Evolutionary conservation across 1,140 invertebrate genomes (phyloP).

Genomic region (Drepana arcuata): DNA sequence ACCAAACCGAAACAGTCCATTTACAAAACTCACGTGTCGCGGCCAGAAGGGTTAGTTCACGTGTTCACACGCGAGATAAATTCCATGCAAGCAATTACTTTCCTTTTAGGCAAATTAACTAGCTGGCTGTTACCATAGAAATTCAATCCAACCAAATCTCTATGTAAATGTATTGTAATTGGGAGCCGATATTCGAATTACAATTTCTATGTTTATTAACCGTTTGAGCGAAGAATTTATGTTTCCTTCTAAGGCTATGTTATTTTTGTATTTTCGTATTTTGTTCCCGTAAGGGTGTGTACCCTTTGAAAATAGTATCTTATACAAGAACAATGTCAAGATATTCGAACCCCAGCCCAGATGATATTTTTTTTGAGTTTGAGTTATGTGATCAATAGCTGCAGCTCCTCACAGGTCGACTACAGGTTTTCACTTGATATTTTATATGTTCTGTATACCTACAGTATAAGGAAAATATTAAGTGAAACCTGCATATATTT

Average conservation of each 20-base stretch:
- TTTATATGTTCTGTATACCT: no score
- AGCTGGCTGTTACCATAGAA: constrained; percentile 45
- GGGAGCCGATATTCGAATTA: constrained; percentile 59
- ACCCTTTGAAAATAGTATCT: no score
- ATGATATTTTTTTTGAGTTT: no score
- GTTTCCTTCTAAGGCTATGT: constrained; percentile 34
- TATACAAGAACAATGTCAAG: no score
- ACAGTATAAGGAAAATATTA: no score
- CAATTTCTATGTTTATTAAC: constrained; percentile 61
- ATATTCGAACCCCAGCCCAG: no score
- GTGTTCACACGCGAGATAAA: constrained; percentile 26
- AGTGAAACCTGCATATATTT: no score
- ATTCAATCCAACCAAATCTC: constrained; percentile 65
- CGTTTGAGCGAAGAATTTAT: constrained; percentile 48
- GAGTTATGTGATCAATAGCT: no score
- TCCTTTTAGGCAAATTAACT: constrained; percentile 69
- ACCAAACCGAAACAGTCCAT: not conserved
- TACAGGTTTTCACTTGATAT: no score
- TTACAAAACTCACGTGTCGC: constrained; percentile 1
- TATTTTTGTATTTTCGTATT: constrained; percentile 39
- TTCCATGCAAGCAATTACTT: constrained; percentile 54
- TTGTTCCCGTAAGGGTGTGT: no score
- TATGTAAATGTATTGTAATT: constrained; percentile 70
- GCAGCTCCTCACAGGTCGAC: no score
- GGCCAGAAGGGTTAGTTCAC: no score